Percentiles rank a stretch among this genome's conserved stretches.
Evolutionary conservation across 2,888 invertebrate genomes (phyloP).

Genomic region (Proisotoma minuta): DNA sequence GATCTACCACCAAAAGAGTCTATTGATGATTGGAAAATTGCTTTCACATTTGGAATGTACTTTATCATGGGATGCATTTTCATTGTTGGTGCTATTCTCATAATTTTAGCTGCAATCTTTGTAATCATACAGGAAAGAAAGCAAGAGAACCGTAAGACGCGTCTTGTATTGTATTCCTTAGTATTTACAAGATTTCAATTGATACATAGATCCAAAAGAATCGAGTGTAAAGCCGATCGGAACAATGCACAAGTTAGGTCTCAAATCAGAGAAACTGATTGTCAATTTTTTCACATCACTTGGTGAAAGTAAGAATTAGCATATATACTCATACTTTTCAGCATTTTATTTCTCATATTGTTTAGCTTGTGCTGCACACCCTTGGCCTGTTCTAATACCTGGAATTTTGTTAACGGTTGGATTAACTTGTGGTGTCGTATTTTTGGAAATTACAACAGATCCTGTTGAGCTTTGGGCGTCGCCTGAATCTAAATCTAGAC

Average conservation of each 20-base stretch:
- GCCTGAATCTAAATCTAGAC: constrained; percentile 73
- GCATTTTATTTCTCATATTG: neutral
- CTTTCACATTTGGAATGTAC: constrained; percentile 56
- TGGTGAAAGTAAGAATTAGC: constrained; percentile 18
- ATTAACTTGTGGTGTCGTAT: constrained; percentile 69
- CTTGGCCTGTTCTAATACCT: constrained; percentile 30
- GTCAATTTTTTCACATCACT: constrained; percentile 21
- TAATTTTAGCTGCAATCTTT: constrained; percentile 16
- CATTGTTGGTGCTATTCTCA: constrained; percentile 49
- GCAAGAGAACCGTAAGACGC: neutral
- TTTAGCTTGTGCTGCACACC: constrained; percentile 40
- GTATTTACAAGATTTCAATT: neutral
- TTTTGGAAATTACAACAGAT: constrained; percentile 78
- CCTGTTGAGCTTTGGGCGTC: constrained; percentile 97
- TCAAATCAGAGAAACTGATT: constrained; percentile 21
- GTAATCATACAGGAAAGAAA: constrained; percentile 3
- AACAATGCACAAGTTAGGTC: constrained; percentile 22
- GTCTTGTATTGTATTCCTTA: neutral
- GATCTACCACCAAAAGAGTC: constrained; percentile 61
- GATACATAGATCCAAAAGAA: neutral
- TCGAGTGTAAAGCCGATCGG: neutral
- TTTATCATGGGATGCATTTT: constrained; percentile 60
- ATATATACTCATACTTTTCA: constrained; percentile 4
- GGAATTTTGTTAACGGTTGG: constrained; percentile 44
- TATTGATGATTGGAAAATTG: constrained; percentile 64